Conservation (phyloP, 2,113 vertebrate species). For the Cyanoliseus patagonus region DNA sequence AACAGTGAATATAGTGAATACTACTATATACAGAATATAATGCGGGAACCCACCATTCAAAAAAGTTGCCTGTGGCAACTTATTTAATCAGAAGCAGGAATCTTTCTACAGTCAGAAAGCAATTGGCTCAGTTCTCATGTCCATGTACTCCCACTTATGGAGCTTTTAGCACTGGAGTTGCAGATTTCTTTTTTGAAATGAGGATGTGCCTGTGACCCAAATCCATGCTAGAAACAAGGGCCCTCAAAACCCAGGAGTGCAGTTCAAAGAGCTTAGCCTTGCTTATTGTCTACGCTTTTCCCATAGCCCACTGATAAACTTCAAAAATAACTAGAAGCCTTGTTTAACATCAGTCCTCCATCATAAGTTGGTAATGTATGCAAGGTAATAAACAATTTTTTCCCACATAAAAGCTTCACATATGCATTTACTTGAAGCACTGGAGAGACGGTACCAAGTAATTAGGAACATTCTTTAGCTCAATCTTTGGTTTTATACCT, state of each 20-base stretch:
- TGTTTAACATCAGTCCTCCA: background rate
- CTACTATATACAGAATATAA: background rate
- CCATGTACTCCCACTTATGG: background rate
- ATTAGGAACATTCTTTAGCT: background rate
- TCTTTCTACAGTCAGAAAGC: background rate
- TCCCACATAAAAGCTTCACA: background rate
- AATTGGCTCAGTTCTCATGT: background rate
- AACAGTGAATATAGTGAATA: background rate
- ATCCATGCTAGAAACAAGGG: background rate
- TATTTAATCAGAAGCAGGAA: background rate
- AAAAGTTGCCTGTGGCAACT: background rate
- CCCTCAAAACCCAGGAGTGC: background rate
- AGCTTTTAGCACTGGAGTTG: background rate
- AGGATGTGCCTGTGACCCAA: background rate
- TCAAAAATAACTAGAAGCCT: slow-evolving; percentile 18
- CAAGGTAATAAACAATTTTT: background rate
- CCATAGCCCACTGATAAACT: background rate
- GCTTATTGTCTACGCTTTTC: background rate
- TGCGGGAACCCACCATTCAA: background rate
- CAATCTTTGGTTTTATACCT: background rate
- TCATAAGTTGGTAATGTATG: background rate
- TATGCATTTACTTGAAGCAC: background rate
- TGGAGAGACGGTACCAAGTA: background rate
- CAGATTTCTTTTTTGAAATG: background rate
- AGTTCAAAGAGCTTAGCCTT: background rate